A percentile compares a stretch with the other conserved stretches of the same genome.
Evolutionary conservation across 1,140 invertebrate species (phyloP).

Genomic region (Anoplolepis gracilipes): DNA sequence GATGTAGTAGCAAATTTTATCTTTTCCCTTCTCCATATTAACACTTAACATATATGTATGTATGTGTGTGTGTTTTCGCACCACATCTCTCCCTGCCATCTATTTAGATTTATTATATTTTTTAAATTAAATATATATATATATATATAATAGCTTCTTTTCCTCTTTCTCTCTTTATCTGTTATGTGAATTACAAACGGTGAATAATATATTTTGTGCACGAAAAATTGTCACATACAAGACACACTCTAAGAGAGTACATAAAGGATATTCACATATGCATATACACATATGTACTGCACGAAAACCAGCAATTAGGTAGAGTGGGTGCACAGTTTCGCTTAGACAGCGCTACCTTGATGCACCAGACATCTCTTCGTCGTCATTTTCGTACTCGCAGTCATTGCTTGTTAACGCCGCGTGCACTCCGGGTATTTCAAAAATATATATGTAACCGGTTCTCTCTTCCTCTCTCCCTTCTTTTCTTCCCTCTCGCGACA

Average conservation of each 20-base stretch:
- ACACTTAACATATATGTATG: too few species aligned
- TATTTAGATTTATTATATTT: background rate
- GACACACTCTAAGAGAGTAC: background rate
- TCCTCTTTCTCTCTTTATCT: background rate
- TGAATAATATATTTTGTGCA: slow-evolving; percentile 38
- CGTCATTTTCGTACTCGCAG: slow-evolving; percentile 54
- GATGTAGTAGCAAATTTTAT: background rate
- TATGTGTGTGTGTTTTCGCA: background rate
- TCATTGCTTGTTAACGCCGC: slow-evolving; percentile 75
- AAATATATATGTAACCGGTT: slow-evolving; percentile 59
- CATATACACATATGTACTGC: slow-evolving; percentile 12
- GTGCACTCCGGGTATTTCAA: slow-evolving; percentile 63
- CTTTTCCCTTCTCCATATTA: background rate
- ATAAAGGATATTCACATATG: background rate
- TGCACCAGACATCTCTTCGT: slow-evolving; percentile 6
- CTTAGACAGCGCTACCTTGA: slow-evolving; percentile 25
- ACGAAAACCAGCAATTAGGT: slow-evolving; percentile 78
- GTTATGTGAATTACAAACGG: background rate
- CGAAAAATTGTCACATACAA: background rate
- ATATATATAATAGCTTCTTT: too few species aligned
- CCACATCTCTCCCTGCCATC: background rate
- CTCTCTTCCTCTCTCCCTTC: background rate
- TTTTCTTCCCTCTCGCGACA: background rate
- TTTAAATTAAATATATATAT: background rate
- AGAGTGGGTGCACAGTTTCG: slow-evolving; percentile 73